Evolutionary conservation across 2,113 vertebrate genomes (phyloP).

Genomic region (Hymenochirus boettgeri): DNA sequence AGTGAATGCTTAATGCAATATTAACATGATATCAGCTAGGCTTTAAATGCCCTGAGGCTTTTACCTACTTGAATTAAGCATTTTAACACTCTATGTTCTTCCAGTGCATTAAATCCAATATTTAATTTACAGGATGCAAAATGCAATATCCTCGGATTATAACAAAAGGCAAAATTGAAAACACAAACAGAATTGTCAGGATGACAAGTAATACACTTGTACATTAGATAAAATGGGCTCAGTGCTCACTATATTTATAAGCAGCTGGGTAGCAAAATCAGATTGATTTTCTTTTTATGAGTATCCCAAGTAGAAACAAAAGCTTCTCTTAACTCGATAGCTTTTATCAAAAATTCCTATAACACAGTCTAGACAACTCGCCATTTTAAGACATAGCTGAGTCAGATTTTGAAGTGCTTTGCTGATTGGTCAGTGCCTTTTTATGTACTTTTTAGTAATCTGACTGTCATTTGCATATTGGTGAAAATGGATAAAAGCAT

Average conservation of each 20-base stretch:
- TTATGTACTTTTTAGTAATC: no score
- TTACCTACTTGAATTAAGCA: constrained; percentile 60
- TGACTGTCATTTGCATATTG: no score
- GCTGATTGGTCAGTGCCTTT: no score
- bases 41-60: constrained; percentile 58
- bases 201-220: constrained; percentile 52
- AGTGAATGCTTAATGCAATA: constrained; percentile 71
- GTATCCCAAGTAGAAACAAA: constrained; percentile 45
- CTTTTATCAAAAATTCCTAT: constrained; percentile 42
- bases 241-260: constrained; percentile 50
- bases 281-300: constrained; percentile 19
- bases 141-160: constrained; percentile 73
- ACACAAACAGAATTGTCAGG: constrained; percentile 49
- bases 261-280: constrained; percentile 16
- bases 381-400: constrained; percentile 11
- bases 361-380: constrained; percentile 43
- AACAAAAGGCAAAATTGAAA: constrained; percentile 65
- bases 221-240: constrained; percentile 58
- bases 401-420: no score
- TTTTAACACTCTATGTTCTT: constrained; percentile 64
- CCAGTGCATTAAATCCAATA: constrained; percentile 62
- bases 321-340: constrained; percentile 46
- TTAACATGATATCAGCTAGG: constrained; percentile 70
- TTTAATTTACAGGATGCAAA: constrained; percentile 71
- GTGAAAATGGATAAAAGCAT: no score